Percentiles rank a stretch among this genome's conserved stretches.
Evolutionary conservation across 2,113 vertebrate species (phyloP).

Genomic region (Clarias macrocephalus): DNA sequence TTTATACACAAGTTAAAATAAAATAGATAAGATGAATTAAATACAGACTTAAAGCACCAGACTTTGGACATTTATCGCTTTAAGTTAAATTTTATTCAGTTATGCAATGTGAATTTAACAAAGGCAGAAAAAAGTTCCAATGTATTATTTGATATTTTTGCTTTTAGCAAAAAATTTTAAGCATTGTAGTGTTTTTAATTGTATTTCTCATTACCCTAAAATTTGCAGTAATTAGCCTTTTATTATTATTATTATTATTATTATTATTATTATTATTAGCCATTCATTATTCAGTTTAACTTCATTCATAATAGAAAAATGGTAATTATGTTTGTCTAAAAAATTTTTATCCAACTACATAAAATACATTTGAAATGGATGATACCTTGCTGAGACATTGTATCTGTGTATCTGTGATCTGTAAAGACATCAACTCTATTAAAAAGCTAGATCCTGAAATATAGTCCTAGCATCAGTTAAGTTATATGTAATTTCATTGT

Average conservation of each 20-base stretch:
- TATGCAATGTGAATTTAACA: no score
- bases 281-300: neutral
- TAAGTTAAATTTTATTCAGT: neutral
- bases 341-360: neutral
- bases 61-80: neutral
- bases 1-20: slow-evolving; percentile 1
- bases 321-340: neutral
- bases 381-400: neutral
- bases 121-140: no score
- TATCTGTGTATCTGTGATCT: neutral
- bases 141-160: neutral
- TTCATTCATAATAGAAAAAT: no score
- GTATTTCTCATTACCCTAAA: neutral
- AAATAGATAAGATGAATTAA: neutral
- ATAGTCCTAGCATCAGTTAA: no score
- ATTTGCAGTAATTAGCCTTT: neutral
- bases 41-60: no score
- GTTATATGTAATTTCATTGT: no score
- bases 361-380: neutral
- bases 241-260: neutral
- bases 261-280: neutral
- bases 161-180: neutral
- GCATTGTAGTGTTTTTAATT: neutral
- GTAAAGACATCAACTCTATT: neutral
- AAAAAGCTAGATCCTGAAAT: no score